phyloP scores from a whole-genome alignment of 2,113 vertebrate species.

The Fulica atra region DNA sequence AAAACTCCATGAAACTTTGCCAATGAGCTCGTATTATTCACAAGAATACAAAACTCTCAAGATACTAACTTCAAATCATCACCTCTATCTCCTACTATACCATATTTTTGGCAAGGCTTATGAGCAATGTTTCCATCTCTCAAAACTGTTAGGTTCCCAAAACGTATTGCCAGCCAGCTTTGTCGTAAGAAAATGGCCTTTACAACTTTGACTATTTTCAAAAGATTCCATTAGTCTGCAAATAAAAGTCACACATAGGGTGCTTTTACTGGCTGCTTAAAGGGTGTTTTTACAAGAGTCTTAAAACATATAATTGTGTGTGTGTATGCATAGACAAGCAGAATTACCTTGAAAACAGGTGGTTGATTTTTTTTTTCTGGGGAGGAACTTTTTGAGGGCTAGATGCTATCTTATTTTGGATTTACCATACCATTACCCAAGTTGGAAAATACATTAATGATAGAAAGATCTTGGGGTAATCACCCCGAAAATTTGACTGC shows the following conservation, averaged over 20 bases:
- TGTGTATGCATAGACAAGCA: rapidly evolving
- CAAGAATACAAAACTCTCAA: not conserved
- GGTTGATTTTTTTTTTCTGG: not conserved
- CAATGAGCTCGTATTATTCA: not conserved
- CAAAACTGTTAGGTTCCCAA: not conserved
- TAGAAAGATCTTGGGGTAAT: not conserved
- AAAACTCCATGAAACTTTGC: not conserved
- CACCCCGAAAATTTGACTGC: not conserved
- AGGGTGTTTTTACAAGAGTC: not conserved
- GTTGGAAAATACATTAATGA: not conserved
- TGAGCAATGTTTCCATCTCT: not conserved
- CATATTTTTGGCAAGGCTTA: not conserved
- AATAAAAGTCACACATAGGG: not conserved
- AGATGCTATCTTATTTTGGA: not conserved
- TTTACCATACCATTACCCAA: not conserved
- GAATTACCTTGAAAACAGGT: not conserved
- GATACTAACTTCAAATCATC: not conserved
- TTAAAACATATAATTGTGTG: not conserved
- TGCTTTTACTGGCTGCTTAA: not conserved
- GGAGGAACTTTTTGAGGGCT: not conserved
- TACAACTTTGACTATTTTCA: not conserved
- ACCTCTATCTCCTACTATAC: not conserved
- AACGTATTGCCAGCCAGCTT: not conserved
- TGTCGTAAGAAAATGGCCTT: not conserved
- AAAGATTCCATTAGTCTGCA: not conserved